Evolutionary conservation across 2,113 vertebrate species (phyloP), one percentile per base, ranked within the genome.

Genomic region (Ascaphus truei): DNA sequence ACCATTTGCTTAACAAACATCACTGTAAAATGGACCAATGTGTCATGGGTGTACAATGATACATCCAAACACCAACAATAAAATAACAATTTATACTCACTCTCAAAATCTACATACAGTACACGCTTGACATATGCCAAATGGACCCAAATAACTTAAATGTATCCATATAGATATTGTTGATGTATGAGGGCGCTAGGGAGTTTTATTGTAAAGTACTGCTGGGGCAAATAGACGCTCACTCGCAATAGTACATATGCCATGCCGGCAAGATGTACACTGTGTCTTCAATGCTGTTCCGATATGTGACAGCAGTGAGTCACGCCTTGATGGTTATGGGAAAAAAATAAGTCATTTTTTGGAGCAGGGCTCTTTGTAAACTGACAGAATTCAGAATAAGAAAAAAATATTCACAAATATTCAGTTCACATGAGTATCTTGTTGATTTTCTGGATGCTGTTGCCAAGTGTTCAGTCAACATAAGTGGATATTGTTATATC

Each of bases 61-160:
- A 30, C 3, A 56, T 56, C 22, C 55, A 55, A 55, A 27, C 50
- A 41, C 48, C 34, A 50, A 16, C 41, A 30, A 55, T 56, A n/a
- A 23, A 20, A 6, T 43, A 39, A 9, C 34, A 43, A 66, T 66
- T 56, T 55, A 31, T 26, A 11, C 25, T 25, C 27, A 26, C 34
- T 22, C 16, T 43, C 26, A 31, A 45, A 63, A 31, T 66, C 63
- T 9, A 41, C 43, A 43, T 55, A 66, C 34, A 43, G 30, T 55
- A 66, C 34, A 43, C 41, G 36, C 50, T 22, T 66, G 63, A 66
- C 63, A 66, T 66, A 55, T 66, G 56, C 11, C 50, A 66, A 43
- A 16, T 53, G 18, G 25, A 10, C 63, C 25, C 26, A 55, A 30
- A 41, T 66, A 41, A 30, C 16, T 43, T 25, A 25, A 20, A 23